Percentiles rank a stretch among this genome's conserved stretches.
These are phyloP conservation scores for Holothuria scabra DNA, from an alignment of 53 echinoderm and acorn worm species.

Conservation along the genomic window DNA sequence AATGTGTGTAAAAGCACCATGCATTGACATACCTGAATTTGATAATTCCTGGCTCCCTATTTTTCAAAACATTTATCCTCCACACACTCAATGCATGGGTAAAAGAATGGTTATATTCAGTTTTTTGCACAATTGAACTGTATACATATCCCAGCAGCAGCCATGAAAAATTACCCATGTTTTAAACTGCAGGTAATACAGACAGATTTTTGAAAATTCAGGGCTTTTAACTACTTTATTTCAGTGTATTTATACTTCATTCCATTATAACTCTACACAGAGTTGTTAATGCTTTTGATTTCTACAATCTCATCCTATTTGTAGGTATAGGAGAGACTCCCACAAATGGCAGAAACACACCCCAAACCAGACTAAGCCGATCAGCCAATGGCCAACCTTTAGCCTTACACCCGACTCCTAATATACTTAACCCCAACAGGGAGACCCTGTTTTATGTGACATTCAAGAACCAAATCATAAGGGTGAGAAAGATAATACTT, in stretches of 20 bases:
- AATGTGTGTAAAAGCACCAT: no score
- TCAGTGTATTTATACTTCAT: background rate
- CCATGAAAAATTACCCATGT: no score
- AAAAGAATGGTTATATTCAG: no score
- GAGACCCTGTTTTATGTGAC: conserved; percentile 17
- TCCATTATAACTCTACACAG: background rate
- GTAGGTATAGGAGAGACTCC: conserved; percentile 22
- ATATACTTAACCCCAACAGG: background rate
- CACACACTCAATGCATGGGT: no score
- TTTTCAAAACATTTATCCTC: no score
- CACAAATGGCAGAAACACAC: background rate
- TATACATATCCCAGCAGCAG: no score
- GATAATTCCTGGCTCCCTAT: no score
- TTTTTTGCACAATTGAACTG: no score
- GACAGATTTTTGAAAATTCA: background rate
- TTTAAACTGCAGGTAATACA: no score
- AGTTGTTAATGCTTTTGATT: background rate
- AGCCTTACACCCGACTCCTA: background rate
- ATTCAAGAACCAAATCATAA: conserved; percentile 22
- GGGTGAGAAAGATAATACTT: background rate
- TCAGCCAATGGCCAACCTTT: background rate
- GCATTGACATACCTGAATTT: no score
- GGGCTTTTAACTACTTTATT: background rate
- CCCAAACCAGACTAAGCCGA: conserved; percentile 30
- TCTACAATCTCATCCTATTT: background rate